Evolutionary conservation across 1,140 invertebrate genomes (phyloP).

Genomic region (Drosophila bipectinata): DNA sequence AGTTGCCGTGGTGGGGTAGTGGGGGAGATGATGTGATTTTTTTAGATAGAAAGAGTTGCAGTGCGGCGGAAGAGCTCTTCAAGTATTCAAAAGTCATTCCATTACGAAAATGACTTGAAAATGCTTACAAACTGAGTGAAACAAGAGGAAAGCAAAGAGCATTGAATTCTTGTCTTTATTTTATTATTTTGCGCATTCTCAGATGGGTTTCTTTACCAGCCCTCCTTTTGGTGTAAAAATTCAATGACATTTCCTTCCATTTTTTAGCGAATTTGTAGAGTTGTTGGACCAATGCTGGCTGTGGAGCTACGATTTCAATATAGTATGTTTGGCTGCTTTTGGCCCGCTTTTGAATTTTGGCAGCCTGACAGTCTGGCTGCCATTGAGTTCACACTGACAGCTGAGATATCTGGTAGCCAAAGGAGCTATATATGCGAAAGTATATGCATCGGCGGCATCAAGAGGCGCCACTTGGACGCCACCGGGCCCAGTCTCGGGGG

Average conservation of each 20-base stretch:
- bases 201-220: neutral
- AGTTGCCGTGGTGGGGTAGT: neutral
- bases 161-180: slow-evolving; percentile 32
- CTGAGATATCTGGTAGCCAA: slow-evolving; percentile 43
- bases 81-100: slow-evolving; percentile 76
- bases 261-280: slow-evolving; percentile 20
- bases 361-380: slow-evolving; percentile 66
- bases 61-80: slow-evolving; percentile 51
- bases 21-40: neutral
- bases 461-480: slow-evolving; percentile 59
- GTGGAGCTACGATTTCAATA: slow-evolving; percentile 41
- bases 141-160: slow-evolving; percentile 16
- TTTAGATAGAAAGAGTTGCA: neutral
- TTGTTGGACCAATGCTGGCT: slow-evolving; percentile 1
- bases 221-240: slow-evolving; percentile 44
- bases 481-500: slow-evolving; percentile 10
- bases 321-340: slow-evolving; percentile 31
- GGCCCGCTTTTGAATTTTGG: slow-evolving; percentile 55
- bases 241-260: slow-evolving; percentile 52
- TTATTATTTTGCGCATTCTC: slow-evolving; percentile 28
- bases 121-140: slow-evolving; percentile 38
- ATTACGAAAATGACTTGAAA: slow-evolving; percentile 67
- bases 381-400: slow-evolving; percentile 51
- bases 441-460: slow-evolving; percentile 5
- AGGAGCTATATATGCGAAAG: slow-evolving; percentile 12